Evolutionary conservation across 2,888 invertebrate species (phyloP).

Genomic region (Caenorhabditis imperialis): DNA sequence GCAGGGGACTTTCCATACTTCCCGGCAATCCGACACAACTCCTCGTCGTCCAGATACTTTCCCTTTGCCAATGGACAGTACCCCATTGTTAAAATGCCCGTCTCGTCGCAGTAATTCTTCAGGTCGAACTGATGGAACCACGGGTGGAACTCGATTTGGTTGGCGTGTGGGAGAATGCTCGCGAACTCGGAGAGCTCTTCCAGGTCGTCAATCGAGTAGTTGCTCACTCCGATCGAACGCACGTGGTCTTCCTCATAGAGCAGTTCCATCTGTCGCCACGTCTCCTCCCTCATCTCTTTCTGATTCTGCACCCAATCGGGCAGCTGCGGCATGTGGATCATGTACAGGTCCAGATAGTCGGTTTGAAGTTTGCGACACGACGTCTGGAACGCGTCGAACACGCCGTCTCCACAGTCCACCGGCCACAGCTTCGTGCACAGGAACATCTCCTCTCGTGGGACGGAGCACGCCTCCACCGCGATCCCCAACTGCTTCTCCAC

Average conservation of each 20-base stretch:
- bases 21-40: constrained; percentile 74
- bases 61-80: constrained; percentile 80
- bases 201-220: constrained; percentile 77
- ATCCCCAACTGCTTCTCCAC: constrained; percentile 77
- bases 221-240: constrained; percentile 79
- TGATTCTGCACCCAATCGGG: constrained; percentile 72
- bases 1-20: constrained; percentile 76
- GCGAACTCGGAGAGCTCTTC: constrained; percentile 76
- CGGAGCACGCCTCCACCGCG: constrained; percentile 62
- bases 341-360: constrained; percentile 78
- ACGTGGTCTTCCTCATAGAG: constrained; percentile 78
- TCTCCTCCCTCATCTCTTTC: constrained; percentile 74
- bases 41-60: constrained; percentile 74
- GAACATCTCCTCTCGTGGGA: constrained; percentile 77
- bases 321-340: constrained; percentile 79
- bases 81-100: constrained; percentile 75
- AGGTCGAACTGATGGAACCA: constrained; percentile 78
- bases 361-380: constrained; percentile 76
- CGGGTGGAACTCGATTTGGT: constrained; percentile 79
- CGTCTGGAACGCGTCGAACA: constrained; percentile 73
- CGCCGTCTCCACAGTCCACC: constrained; percentile 77
- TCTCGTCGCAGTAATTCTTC: constrained; percentile 76
- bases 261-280: constrained; percentile 79
- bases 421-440: constrained; percentile 79
- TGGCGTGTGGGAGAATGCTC: constrained; percentile 78